A percentile compares a stretch with the other conserved stretches of the same genome.
These are phyloP conservation scores for Henicopernis longicauda DNA, from an alignment of 2,113 vertebrate genomes.

Conservation along the genomic window DNA sequence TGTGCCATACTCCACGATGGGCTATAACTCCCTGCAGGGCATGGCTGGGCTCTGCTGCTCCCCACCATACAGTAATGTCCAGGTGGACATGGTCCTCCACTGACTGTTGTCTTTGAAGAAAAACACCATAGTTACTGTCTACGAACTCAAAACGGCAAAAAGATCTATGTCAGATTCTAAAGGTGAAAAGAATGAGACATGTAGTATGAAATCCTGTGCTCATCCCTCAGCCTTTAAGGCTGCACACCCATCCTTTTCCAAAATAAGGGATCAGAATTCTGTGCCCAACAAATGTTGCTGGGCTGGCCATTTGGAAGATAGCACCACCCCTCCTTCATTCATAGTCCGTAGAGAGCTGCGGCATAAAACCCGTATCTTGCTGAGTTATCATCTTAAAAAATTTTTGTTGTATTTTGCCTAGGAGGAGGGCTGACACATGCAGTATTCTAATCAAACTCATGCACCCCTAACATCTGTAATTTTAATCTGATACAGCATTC, in stretches of 20 bases:
- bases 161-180: too few species aligned
- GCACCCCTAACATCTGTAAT: not conserved
- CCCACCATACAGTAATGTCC: slow-evolving; percentile 80
- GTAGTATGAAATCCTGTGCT: not conserved
- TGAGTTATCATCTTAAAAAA: not conserved
- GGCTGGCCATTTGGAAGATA: not conserved
- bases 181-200: not conserved
- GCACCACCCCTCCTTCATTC: not conserved
- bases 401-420: not conserved
- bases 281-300: not conserved
- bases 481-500: not conserved
- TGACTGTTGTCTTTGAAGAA: not conserved
- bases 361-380: not conserved
- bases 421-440: not conserved
- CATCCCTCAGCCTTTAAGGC: not conserved
- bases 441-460: not conserved
- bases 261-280: not conserved
- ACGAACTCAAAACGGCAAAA: not conserved
- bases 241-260: not conserved
- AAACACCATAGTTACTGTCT: not conserved
- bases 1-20: not conserved
- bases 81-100: slow-evolving; percentile 75
- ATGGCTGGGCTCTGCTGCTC: slow-evolving; percentile 73
- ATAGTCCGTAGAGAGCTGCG: fast-evolving
- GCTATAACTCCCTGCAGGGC: slow-evolving; percentile 79